Percentiles rank a stretch among this genome's conserved stretches.
Evolutionary conservation across 2,797 vertebrate species (phyloP).

Genomic region (Poeciliopsis presidionis): DNA sequence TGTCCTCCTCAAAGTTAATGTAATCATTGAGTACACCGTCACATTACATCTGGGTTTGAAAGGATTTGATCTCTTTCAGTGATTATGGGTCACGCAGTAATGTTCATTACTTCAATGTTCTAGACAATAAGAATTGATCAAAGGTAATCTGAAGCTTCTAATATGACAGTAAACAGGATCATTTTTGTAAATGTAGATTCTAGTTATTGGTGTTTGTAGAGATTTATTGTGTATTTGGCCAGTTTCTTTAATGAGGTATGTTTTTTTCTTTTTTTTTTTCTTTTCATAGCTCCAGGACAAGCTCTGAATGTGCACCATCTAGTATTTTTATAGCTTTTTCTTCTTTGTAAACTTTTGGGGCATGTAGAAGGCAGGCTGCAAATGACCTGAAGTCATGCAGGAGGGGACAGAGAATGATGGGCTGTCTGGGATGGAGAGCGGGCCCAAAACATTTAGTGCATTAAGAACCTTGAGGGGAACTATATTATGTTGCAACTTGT

Average conservation of each 20-base stretch:
- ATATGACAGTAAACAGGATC: neutral
- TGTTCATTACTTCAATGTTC: neutral
- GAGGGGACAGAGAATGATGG: slow-evolving; percentile 58
- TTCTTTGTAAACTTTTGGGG: slow-evolving; percentile 56
- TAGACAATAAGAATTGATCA: neutral
- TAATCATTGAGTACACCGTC: slow-evolving; percentile 68
- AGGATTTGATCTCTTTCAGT: slow-evolving; percentile 32
- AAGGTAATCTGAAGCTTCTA: neutral
- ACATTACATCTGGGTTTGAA: slow-evolving; percentile 56
- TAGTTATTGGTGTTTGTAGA: slow-evolving; percentile 25
- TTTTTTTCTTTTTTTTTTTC: slow-evolving; percentile 13
- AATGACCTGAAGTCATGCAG: slow-evolving; percentile 49
- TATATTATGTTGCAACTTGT: slow-evolving; percentile 55
- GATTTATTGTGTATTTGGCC: slow-evolving; percentile 22
- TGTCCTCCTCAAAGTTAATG: slow-evolving; percentile 72
- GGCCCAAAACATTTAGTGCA: slow-evolving; percentile 55
- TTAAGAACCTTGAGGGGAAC: slow-evolving; percentile 45
- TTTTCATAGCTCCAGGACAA: slow-evolving; percentile 37
- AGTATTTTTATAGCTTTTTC: slow-evolving; percentile 38
- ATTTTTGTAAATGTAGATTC: neutral
- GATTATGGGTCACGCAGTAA: neutral
- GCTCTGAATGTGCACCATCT: slow-evolving; percentile 39
- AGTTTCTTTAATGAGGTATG: slow-evolving; percentile 36
- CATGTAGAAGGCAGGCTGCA: slow-evolving; percentile 59
- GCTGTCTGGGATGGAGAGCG: slow-evolving; percentile 45